Percentiles rank a stretch among this genome's conserved stretches.
Conservation (phyloP, 1,140 invertebrate species). For the Diuraphis noxia region DNA sequence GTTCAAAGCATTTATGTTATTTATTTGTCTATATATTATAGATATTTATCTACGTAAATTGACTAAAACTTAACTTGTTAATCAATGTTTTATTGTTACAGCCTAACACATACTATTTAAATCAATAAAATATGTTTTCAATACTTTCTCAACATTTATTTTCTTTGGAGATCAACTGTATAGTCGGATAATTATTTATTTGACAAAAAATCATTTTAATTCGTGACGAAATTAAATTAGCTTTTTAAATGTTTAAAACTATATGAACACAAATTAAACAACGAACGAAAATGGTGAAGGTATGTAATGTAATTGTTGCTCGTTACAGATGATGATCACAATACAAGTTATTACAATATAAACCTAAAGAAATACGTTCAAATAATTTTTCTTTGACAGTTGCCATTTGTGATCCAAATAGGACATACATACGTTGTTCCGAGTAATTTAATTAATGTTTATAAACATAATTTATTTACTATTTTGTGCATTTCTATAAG, state of each 20-base stretch:
- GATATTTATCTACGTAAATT: background rate
- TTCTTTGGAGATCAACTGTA: background rate
- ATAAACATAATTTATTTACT: background rate
- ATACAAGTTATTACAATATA: constrained; percentile 25
- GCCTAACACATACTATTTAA: background rate
- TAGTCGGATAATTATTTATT: background rate
- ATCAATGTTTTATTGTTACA: background rate
- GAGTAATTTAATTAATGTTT: background rate
- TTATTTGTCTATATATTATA: background rate
- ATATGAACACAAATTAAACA: background rate
- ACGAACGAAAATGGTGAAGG: background rate
- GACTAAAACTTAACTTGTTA: background rate
- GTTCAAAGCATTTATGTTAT: background rate
- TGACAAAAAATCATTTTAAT: background rate
- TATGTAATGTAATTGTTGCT: constrained; percentile 16
- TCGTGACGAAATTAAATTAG: background rate
- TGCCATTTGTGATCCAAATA: background rate
- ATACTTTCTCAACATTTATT: background rate
- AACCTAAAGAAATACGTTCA: background rate
- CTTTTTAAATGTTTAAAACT: background rate
- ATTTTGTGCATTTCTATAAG: background rate
- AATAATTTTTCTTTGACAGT: constrained; percentile 27
- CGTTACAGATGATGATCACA: constrained; percentile 52
- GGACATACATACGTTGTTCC: background rate
- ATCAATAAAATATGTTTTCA: background rate